Base-by-base conservation (phyloP, 2,888 invertebrate species). In the Rhagophthalmus giganteus region DNA sequence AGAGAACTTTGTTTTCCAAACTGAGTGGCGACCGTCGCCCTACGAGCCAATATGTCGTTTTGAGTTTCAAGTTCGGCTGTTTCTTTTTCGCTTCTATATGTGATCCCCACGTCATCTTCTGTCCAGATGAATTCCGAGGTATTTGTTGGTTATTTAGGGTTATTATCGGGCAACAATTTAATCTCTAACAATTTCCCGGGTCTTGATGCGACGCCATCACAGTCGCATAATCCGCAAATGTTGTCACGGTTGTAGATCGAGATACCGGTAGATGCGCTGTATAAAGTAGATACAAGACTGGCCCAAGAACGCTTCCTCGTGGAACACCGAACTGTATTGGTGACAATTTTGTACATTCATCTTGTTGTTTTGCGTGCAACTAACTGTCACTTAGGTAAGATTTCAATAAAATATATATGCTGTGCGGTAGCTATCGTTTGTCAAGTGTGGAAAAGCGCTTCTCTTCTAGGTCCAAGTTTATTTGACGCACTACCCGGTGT, bases 251-350 rank as follows among this genome's bases (percentile, higher is more conserved):
- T 27, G 10, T 7, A 27, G 44, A 10, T 27, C 9, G 26, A 28
- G 31, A 32, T 25, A 32, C 8, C 20, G 38, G 25, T 5, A 37
- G 12, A 37, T 25, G 5, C 26, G 25, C 3, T 24, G 37, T 37
- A 37, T 12, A 37, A 7, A 25, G 26, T 33, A 48, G 49, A 52
- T 58, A 55, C 47, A 49, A 55, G 39, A 55, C 46, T 39, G 54
- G 56, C 49, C 53, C 55, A 51, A 26, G 30, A 4, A 46, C 28
- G 14, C 25, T 33, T 25, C 20, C 32, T 33, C 12, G 12, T 11
- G 41, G 31, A 2, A 32, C 31, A 3, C 41, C 41, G 10, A 12
- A 10, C 9, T 20, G 24, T 6, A 25, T 37, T 37, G 11, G 8
- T 20, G 13, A 20, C 27, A n/a, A 45, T 35, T 15, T 45, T 45